Percentiles rank a stretch among this genome's conserved stretches.
Conservation (phyloP, 2,113 vertebrate genomes). For the Picathartes gymnocephalus region DNA sequence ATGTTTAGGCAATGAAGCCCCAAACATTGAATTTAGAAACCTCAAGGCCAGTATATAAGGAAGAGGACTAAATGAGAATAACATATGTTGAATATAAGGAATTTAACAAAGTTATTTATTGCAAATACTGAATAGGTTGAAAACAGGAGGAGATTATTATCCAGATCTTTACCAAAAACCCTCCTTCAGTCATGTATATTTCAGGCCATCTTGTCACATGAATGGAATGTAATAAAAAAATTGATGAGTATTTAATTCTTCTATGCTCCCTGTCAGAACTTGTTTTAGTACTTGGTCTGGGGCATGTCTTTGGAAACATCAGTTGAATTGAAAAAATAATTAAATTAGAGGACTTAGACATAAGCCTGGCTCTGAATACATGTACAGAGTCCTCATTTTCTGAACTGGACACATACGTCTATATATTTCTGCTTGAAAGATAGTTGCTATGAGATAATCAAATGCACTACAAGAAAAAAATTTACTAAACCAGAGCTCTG, state of each 20-base stretch:
- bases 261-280: constrained; percentile 6
- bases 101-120: neutral
- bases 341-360: constrained; percentile 11
- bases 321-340: neutral
- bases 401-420: neutral
- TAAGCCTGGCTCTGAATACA: neutral
- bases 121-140: neutral
- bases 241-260: constrained; percentile 25
- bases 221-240: constrained; percentile 50
- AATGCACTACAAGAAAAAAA: neutral
- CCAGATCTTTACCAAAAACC: constrained; percentile 33
- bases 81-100: neutral
- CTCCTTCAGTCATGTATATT: constrained; percentile 34
- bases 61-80: constrained; percentile 26
- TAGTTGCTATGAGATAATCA: neutral
- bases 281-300: neutral
- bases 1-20: neutral
- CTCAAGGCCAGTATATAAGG: neutral
- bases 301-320: neutral
- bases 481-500: neutral
- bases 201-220: constrained; percentile 19
- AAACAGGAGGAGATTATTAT: constrained; percentile 27
- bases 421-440: neutral
- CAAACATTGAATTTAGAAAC: constrained; percentile 8
- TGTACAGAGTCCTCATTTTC: neutral